Evolutionary conservation across 2,888 invertebrate species (phyloP), one percentile per base, ranked within the genome.

Genomic region (Troides oblongomaculatus): DNA sequence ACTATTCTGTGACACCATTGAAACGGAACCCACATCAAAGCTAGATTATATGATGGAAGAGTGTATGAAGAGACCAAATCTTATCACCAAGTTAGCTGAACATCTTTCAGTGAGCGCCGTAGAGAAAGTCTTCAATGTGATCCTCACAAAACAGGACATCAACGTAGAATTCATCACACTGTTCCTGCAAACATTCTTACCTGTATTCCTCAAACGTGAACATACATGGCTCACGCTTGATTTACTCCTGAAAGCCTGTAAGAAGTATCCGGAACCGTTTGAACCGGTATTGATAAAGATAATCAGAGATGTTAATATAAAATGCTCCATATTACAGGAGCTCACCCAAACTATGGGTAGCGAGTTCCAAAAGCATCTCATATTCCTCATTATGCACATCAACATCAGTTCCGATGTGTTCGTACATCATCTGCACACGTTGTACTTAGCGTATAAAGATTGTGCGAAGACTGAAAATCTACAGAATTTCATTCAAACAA

Each of bases 371-470:
- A 71, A 73, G 0, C 72, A 74, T 2, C 80, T 88, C 2, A 25
- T 90, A 1, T 72, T 74, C 18, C 72, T 56, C 0, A n/a, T 90
- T 0, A 70, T 75, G 0, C 70, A 74, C 0, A 71, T 79, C 2
- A 78, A 86, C 50, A 67, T 89, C 17, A 66, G 78, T 0, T 6
- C 72, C 0, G 76, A 83, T 58, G 74, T 81, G 3, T 88, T 90
- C 62, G 25, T 75, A 1, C 74, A 83, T 56, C 83, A 89, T 64
- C 39, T 90, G 4, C 77, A 81, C 25, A 74, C 80, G 4, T 79
- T 91, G n/a, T 76, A 77, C n/a, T 72, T 74, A 36, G 78, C 82
- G 0, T 92, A 90, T 65, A 87, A 84, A 75, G 74, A 74, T n/a
- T 79, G 83, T 71, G 74, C 73, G 0, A 87, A 86, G 71, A 77